Evolutionary conservation across 2,888 invertebrate genomes (phyloP).

Genomic region (Thecophora atra): DNA sequence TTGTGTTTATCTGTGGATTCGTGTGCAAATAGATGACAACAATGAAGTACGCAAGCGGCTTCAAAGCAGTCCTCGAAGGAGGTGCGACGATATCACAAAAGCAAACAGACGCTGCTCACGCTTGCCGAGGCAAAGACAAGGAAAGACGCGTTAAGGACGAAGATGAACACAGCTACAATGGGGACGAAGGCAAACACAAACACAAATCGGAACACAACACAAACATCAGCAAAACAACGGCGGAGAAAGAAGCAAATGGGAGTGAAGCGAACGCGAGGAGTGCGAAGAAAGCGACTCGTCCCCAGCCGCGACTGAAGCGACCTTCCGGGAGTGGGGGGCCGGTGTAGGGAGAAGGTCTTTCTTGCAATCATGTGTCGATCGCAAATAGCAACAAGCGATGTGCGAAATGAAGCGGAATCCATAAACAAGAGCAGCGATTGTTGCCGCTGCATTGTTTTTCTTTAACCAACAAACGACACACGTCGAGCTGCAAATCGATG

Average conservation of each 20-base stretch:
- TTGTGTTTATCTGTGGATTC: slow-evolving; percentile 50
- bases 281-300: not conserved
- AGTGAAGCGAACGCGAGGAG: no score
- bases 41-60: slow-evolving; percentile 7
- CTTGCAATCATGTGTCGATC: no score
- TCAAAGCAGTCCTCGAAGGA: slow-evolving; percentile 2
- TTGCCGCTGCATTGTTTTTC: not conserved
- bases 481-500: slow-evolving; percentile 62
- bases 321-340: not conserved
- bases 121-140: slow-evolving; percentile 30
- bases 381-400: slow-evolving; percentile 9
- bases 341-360: not conserved
- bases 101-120: slow-evolving; percentile 38
- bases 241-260: no score
- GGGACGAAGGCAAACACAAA: slow-evolving; percentile 17
- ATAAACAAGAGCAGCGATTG: slow-evolving; percentile 14
- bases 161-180: slow-evolving; percentile 30
- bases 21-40: slow-evolving; percentile 49
- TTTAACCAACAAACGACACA: slow-evolving; percentile 47
- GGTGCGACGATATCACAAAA: slow-evolving; percentile 43
- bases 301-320: not conserved
- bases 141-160: no score
- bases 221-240: slow-evolving; percentile 27
- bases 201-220: no score
- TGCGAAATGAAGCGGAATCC: slow-evolving; percentile 21